Evolutionary conservation across 2,888 invertebrate genomes (phyloP).

Genomic region (Halictus quadricinctus): DNA sequence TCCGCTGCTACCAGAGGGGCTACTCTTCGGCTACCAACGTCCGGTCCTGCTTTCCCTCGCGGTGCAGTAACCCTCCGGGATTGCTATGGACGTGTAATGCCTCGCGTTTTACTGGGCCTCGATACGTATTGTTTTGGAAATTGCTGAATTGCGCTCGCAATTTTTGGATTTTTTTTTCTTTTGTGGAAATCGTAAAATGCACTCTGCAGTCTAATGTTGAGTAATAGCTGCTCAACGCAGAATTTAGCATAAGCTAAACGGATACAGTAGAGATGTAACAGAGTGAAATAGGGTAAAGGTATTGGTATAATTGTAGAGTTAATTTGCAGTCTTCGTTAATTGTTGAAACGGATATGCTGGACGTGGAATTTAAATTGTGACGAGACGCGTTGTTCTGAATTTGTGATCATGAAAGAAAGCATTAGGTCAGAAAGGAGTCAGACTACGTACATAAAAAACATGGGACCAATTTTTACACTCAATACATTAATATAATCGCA

Average conservation of each 20-base stretch:
- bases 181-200: neutral
- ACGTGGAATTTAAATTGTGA: neutral
- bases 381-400: neutral
- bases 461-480: too few species aligned
- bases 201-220: neutral
- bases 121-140: conserved; percentile 8
- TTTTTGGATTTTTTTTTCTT: neutral
- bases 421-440: neutral
- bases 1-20: conserved; percentile 81
- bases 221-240: neutral
- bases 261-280: neutral
- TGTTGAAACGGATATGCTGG: neutral
- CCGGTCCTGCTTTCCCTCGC: conserved; percentile 73
- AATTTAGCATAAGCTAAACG: neutral
- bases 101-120: conserved; percentile 18
- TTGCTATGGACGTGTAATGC: conserved; percentile 39
- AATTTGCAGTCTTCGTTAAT: neutral
- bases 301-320: neutral
- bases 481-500: too few species aligned
- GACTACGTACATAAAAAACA: too few species aligned
- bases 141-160: neutral
- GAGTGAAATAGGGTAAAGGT: neutral
- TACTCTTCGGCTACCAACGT: conserved; percentile 80
- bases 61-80: conserved; percentile 65
- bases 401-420: too few species aligned